Base-by-base conservation (phyloP, 2,797 vertebrate genomes). In the Mus caroli region DNA sequence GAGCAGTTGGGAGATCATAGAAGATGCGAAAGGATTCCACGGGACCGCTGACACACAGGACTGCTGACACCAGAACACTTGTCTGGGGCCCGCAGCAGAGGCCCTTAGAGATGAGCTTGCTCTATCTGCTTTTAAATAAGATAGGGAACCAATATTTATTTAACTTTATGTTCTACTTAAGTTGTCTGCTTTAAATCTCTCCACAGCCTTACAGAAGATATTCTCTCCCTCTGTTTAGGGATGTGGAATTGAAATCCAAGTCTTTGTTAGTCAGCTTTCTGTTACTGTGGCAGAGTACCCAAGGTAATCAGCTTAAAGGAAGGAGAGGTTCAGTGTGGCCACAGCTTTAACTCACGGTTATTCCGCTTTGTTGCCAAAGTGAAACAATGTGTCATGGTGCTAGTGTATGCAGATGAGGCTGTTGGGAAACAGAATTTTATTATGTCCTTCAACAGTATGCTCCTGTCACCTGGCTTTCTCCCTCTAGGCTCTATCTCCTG, bases 151-250 rank as follows among this genome's bases (percentile, higher is more conserved):
- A 46, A 54, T 56, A 20, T 92, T 94, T 91, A 24, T 37, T 85
- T 90, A 82, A 62, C 88, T 73, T 82, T 76, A 40, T 80, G 54
- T 43, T 67, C 91, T 80, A 46, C 7, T 40, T 86, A 64, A 83
- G 7, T 60, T 67, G 9, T 94, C 52, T 88, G 71, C 46, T 64
- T 89, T 88, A 85, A 92, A 88, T 89, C 54, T 91, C 50, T 56
- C 52, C 46, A 77, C 34, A 93, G 87, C 75, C 62, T 79, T 91
- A 43, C 75, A 91, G 75, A 92, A 92, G 20, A 46, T 31, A 64
- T 46, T 76, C 11, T 80, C 43, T 31, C 31, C 28, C 14, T 96
- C 92, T 90, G 64, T 92, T 26, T 90, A 80, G 76, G 54, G 64
- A 24, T 58, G 62, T 95, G 37, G 91, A 64, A 84, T 58, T 60